Conservation (phyloP, 2,113 vertebrate species). For the Indicator maculatus region DNA sequence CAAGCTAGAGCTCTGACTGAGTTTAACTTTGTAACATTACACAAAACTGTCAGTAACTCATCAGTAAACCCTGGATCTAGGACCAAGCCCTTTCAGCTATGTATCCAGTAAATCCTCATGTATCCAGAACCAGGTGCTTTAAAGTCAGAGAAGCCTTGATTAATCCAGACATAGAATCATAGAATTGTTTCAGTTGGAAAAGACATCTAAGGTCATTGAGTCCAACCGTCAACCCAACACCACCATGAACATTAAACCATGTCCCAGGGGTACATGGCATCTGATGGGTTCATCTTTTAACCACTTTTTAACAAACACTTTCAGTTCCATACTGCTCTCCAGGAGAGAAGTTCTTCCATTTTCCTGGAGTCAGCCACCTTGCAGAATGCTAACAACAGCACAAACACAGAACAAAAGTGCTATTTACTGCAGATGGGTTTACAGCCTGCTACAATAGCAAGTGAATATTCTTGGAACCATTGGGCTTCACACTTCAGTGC, state of each 20-base stretch:
- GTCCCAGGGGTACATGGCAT: no score
- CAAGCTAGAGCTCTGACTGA: background rate
- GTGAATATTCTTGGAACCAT: background rate
- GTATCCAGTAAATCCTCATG: background rate
- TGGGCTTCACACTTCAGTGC: background rate
- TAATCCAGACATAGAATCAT: background rate
- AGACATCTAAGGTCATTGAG: no score
- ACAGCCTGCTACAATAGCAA: background rate
- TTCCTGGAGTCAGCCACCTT: background rate
- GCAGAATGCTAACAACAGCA: background rate
- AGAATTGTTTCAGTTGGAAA: no score
- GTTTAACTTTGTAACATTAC: background rate
- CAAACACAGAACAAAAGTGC: background rate
- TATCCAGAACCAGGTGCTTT: background rate
- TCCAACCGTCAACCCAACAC: no score
- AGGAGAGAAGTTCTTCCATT: background rate
- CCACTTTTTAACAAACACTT: background rate
- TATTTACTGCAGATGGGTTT: background rate
- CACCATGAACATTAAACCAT: no score
- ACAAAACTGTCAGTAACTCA: background rate
- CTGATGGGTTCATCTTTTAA: background rate
- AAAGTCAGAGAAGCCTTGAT: background rate
- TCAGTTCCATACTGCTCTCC: background rate
- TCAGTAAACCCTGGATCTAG: background rate
- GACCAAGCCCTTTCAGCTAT: background rate